A percentile compares a stretch with the other conserved stretches of the same genome.
These are phyloP conservation scores for Phragmatobia fuliginosa DNA, from an alignment of 2,888 invertebrate species.

Conservation along the genomic window DNA sequence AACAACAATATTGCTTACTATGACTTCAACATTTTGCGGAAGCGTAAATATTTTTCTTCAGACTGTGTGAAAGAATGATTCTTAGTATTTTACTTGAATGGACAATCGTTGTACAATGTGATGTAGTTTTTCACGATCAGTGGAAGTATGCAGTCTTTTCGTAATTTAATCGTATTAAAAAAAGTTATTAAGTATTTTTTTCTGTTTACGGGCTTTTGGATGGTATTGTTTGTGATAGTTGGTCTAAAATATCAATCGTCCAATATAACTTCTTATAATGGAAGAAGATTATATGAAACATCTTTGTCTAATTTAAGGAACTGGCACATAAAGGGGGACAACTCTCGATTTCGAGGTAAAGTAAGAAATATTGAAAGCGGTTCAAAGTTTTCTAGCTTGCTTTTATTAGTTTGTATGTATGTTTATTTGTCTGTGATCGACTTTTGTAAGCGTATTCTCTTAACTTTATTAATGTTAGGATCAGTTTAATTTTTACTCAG, in stretches of 20 bases:
- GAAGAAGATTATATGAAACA: constrained; percentile 5
- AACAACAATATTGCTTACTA: background rate
- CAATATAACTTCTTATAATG: background rate
- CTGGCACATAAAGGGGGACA: background rate
- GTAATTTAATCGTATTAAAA: constrained; percentile 3
- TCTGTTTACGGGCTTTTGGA: constrained; percentile 11
- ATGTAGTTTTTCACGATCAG: constrained; percentile 1
- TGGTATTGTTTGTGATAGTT: background rate
- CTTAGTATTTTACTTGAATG: constrained; percentile 3
- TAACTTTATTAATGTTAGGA: background rate
- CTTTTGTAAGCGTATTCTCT: too few species aligned
- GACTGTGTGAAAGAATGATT: constrained; percentile 5
- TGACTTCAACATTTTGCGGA: background rate
- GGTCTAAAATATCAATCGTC: constrained; percentile 6
- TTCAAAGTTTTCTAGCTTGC: background rate
- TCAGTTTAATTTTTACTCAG: background rate
- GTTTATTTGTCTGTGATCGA: too few species aligned
- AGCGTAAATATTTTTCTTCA: constrained; percentile 9
- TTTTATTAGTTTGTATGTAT: too few species aligned
- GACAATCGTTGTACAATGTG: constrained; percentile 2
- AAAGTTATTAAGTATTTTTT: constrained; percentile 13
- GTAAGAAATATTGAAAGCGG: background rate
- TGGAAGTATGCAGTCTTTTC: constrained; percentile 2
- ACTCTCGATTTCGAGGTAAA: constrained; percentile 6
- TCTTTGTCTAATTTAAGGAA: constrained; percentile 8